Evolutionary conservation across 2,888 invertebrate genomes (phyloP).

Genomic region (Xanthia icteritia): DNA sequence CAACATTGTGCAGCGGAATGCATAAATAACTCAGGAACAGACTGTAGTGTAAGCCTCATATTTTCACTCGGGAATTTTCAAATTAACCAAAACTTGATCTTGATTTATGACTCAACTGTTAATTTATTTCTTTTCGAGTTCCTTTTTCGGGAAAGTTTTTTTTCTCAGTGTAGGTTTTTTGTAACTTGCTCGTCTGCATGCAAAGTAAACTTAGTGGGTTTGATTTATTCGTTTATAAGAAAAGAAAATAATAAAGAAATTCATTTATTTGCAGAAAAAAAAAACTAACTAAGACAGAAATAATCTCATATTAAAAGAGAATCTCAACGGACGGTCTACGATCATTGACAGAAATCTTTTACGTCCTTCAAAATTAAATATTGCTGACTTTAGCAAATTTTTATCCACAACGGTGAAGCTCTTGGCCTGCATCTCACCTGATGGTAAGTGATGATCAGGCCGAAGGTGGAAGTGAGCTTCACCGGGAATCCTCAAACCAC

Average conservation of each 20-base stretch:
- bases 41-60: constrained; percentile 22
- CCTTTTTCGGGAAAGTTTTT: not conserved
- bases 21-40: constrained; percentile 49
- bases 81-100: constrained; percentile 47
- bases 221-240: not conserved
- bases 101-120: constrained; percentile 43
- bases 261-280: not conserved
- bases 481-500: too few species aligned
- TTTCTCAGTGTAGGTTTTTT: not conserved
- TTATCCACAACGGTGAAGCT: too few species aligned
- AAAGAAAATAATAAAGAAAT: not conserved
- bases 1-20: constrained; percentile 8
- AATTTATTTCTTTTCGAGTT: constrained; percentile 34
- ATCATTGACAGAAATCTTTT: too few species aligned
- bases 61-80: constrained; percentile 35
- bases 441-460: too few species aligned
- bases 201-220: not conserved
- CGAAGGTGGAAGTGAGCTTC: too few species aligned
- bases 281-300: too few species aligned
- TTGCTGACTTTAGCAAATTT: too few species aligned
- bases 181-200: not conserved
- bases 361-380: not conserved
- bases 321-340: too few species aligned
- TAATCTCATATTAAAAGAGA: too few species aligned
- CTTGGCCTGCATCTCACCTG: too few species aligned